phyloP scores from a whole-genome alignment of 53 echinoderm and acorn worm species.

The Paracentrotus lividus region DNA sequence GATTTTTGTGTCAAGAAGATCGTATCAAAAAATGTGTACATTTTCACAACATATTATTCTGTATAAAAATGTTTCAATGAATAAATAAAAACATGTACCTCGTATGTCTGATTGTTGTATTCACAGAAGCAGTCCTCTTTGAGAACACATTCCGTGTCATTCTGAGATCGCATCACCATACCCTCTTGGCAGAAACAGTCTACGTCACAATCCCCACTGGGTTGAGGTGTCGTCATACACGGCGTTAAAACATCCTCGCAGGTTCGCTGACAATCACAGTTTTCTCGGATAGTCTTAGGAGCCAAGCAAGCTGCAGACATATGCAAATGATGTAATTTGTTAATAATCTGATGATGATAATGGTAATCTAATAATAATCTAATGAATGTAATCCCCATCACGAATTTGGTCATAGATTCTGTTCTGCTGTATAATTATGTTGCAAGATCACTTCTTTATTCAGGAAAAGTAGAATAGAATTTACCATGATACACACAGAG shows the following conservation, averaged over 20 bases:
- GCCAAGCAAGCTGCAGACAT: constrained; percentile 1
- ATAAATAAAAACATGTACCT: not conserved
- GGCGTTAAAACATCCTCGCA: constrained; percentile 41
- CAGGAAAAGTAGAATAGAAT: no score
- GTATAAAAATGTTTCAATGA: no score
- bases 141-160: constrained; percentile 14
- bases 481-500: no score
- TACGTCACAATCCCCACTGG: not conserved
- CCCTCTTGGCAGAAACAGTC: constrained; percentile 42
- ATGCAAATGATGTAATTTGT: not conserved
- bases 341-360: no score
- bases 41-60: no score
- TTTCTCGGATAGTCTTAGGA: constrained; percentile 4
- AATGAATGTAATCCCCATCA: no score
- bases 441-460: no score
- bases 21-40: no score
- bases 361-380: no score
- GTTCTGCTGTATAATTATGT: no score
- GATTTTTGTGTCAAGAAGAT: no score
- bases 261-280: constrained; percentile 48
- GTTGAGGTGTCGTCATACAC: not conserved
- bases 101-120: not conserved
- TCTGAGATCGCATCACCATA: not conserved
- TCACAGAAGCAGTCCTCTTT: constrained; percentile 37
- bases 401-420: no score